Evolutionary conservation across 2,113 vertebrate genomes (phyloP), one percentile per base, ranked within the genome.

Genomic region (Pungitius pungitius): DNA sequence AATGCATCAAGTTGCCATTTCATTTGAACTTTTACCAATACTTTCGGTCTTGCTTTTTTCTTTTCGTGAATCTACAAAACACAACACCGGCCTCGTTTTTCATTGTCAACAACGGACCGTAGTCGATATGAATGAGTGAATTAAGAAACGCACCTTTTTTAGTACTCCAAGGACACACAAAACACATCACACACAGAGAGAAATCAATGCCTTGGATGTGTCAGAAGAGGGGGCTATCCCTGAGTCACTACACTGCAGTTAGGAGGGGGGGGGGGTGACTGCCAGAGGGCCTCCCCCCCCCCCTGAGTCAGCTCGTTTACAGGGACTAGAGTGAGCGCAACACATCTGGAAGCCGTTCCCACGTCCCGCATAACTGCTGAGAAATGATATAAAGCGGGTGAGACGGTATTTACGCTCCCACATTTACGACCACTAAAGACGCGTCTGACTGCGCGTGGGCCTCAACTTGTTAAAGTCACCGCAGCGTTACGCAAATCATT

Each of bases 261-360:
- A 10, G 40, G 27, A 30, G 4, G 22, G 56, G 43, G 69, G 63
- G 66, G 69, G n/a, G 56, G 62, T 71, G 70, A 77, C 56, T 49
- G 86, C 83, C 85, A 45, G 60, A 72, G 80, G 88, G 80, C 74
- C 85, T 84, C 68, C 76, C 80, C 68, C 90, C 85, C 68, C 76
- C 80, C 68, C 90, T 85, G 88, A 91, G 73, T 91, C 90, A 92
- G 89, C 92, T 84, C 85, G 26, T 84, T 88, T 74, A 75, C 68
- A 54, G 54, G 1, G 55, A 75, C 30, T 62, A 57, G 67, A 54
- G 5, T 52, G 77, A 81, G 66, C 49, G 12, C 62, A 61, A 64
- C 82, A 87, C 91, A 93, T 91, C 87, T 92, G 91, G 87, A 91
- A 90, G 83, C 86, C 10, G 63, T 88, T 90, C 60, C 59, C 51